Conservation (phyloP, 2,113 vertebrate genomes). For the Calcarius ornatus region DNA sequence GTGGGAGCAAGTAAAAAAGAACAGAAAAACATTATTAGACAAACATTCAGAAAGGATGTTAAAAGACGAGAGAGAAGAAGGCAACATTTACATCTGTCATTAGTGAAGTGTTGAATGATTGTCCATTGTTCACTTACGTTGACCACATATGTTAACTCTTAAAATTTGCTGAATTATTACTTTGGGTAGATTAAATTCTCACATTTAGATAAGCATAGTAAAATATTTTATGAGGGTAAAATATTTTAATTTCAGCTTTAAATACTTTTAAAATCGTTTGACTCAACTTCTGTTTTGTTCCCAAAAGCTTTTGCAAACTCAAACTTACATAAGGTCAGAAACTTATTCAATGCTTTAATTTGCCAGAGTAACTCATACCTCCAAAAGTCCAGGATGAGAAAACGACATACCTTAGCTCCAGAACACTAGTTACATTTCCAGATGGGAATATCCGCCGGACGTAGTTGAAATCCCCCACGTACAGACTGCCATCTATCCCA, state of each 20-base stretch:
- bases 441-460: slow-evolving; percentile 94
- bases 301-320: neutral
- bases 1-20: slow-evolving; percentile 78
- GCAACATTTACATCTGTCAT: slow-evolving; percentile 29
- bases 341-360: neutral
- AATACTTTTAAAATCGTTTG: neutral
- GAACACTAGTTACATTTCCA: slow-evolving; percentile 94
- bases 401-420: slow-evolving; percentile 89
- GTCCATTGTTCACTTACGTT: neutral
- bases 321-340: neutral
- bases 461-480: slow-evolving; percentile 98
- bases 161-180: neutral
- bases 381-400: neutral
- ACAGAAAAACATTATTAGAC: slow-evolving; percentile 73
- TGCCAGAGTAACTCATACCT: neutral
- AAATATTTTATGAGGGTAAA: neutral
- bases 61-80: slow-evolving; percentile 59
- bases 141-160: neutral
- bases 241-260: neutral
- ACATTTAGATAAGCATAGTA: neutral
- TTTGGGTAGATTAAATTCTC: neutral
- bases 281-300: neutral
- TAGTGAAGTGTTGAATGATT: neutral
- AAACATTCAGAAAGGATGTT: slow-evolving; percentile 60
- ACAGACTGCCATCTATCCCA: slow-evolving; percentile 93